These are phyloP conservation scores for Stratiomys singularior DNA, from an alignment of 2,888 invertebrate genomes.

Conservation along the genomic window DNA sequence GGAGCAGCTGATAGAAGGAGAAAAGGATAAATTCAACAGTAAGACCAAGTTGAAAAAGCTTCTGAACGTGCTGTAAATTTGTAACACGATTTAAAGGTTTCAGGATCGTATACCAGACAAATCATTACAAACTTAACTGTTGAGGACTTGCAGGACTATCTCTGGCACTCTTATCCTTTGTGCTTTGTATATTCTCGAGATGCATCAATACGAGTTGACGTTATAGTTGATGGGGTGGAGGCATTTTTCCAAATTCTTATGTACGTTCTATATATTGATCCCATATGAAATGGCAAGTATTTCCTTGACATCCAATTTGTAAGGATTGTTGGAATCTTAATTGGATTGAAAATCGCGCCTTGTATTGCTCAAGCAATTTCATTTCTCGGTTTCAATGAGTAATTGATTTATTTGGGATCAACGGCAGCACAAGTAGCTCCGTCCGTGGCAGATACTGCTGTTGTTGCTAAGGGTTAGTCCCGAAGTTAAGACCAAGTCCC, in stretches of 20 bases:
- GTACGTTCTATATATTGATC: neutral
- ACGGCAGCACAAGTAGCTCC: neutral
- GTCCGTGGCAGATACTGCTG: too few species aligned
- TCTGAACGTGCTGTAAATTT: constrained; percentile 41
- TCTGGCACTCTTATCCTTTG: neutral
- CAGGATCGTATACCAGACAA: neutral
- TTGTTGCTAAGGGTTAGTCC: too few species aligned
- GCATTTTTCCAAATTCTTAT: too few species aligned
- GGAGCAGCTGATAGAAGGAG: neutral
- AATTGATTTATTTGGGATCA: neutral
- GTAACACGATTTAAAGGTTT: constrained; percentile 32
- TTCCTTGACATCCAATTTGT: constrained; percentile 42
- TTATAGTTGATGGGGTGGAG: too few species aligned
- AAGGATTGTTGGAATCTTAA: constrained; percentile 32
- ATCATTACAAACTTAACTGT: constrained; percentile 8
- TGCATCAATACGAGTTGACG: too few species aligned
- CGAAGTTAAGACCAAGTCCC: too few species aligned
- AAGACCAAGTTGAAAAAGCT: constrained; percentile 6
- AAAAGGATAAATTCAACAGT: neutral
- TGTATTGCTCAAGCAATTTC: constrained; percentile 28
- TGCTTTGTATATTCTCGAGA: neutral
- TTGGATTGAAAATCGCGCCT: constrained; percentile 34
- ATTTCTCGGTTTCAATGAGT: constrained; percentile 3
- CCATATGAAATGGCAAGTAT: neutral
- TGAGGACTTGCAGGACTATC: neutral